Conservation (phyloP, 2,797 vertebrate species). For the Centroberyx gerrardi region DNA sequence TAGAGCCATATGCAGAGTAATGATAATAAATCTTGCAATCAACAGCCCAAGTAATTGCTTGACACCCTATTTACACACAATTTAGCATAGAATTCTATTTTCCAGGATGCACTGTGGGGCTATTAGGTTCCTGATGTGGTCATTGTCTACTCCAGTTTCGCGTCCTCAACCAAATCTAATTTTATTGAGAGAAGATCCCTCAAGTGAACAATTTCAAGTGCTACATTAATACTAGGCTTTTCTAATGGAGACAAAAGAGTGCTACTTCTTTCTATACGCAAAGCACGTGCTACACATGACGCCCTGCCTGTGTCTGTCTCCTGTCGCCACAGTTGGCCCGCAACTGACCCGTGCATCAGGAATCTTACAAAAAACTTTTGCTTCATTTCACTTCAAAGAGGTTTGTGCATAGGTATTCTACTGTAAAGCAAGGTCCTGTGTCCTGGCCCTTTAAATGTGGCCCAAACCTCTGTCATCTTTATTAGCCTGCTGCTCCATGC, state of each 20-base stretch:
- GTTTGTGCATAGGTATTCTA: background rate
- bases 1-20: conserved; percentile 38
- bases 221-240: background rate
- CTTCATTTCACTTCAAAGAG: conserved; percentile 21
- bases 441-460: conserved; percentile 47
- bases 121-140: conserved; percentile 49
- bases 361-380: background rate
- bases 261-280: background rate
- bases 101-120: conserved; percentile 18
- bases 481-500: conserved; percentile 65
- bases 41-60: conserved; percentile 71
- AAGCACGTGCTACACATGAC: too few relatives aligned
- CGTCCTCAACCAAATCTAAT: conserved; percentile 41
- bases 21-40: conserved; percentile 57
- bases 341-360: background rate
- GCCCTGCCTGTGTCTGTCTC: too few relatives aligned
- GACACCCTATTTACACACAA: conserved; percentile 52
- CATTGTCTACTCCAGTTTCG: conserved; percentile 49
- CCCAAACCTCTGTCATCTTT: conserved; percentile 68
- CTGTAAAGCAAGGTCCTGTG: background rate
- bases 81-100: conserved; percentile 33
- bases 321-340: background rate
- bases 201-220: conserved; percentile 5
- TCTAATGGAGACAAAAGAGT: background rate
- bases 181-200: conserved; percentile 35